Evolutionary conservation across 2,888 invertebrate genomes (phyloP).

Genomic region (Prosapia bicincta): DNA sequence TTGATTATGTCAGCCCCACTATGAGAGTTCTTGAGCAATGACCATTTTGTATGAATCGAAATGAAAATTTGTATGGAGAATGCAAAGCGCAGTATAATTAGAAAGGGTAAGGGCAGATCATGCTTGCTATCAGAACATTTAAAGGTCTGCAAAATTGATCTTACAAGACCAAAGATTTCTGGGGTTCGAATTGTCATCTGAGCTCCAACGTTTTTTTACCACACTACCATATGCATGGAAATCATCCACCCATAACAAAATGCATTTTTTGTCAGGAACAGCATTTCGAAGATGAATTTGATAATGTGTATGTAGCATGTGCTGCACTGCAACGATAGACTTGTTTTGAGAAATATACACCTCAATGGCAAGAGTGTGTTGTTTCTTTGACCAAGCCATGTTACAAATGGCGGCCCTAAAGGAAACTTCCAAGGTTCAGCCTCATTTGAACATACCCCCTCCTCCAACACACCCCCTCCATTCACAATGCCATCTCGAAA

Average conservation of each 20-base stretch:
- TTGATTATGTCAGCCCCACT: neutral
- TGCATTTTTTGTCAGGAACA: constrained; percentile 1
- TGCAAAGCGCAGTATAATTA: neutral
- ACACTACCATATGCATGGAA: constrained; percentile 10
- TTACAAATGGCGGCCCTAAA: neutral
- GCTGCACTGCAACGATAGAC: neutral
- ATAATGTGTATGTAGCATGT: neutral
- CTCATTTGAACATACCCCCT: neutral
- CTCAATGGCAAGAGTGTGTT: constrained; percentile 10
- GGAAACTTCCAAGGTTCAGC: neutral
- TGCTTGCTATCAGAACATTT: neutral
- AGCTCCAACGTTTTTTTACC: constrained; percentile 2
- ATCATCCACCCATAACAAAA: constrained; percentile 4
- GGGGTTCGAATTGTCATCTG: constrained; percentile 5
- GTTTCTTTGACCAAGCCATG: constrained; percentile 8
- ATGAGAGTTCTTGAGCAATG: neutral
- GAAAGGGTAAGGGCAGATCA: neutral
- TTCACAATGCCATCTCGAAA: neutral
- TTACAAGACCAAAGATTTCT: neutral
- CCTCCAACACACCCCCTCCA: neutral
- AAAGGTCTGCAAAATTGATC: constrained; percentile 5
- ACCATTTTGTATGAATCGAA: neutral
- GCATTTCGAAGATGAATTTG: neutral
- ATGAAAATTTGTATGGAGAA: neutral
- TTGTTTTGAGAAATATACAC: neutral